phyloP scores from a whole-genome alignment of 1,140 invertebrate species.

The Drosophila kurseongensis region DNA sequence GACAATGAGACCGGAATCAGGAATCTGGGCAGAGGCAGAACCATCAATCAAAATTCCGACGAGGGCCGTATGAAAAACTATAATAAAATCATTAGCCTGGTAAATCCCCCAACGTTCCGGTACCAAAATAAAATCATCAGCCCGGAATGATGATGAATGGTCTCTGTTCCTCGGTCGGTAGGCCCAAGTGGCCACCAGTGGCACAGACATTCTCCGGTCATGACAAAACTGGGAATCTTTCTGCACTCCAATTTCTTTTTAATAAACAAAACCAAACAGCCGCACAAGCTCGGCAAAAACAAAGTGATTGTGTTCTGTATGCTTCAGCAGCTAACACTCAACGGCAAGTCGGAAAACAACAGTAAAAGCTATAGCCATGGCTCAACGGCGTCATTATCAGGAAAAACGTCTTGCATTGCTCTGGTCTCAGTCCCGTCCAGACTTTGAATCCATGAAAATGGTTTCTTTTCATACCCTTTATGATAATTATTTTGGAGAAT shows the following conservation, averaged over 20 bases:
- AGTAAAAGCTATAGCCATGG: conserved; percentile 38
- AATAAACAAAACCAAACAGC: conserved; percentile 73
- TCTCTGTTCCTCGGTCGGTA: conserved; percentile 12
- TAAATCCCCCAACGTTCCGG: conserved; percentile 76
- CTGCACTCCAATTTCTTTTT: conserved; percentile 75
- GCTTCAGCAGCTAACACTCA: conserved; percentile 63
- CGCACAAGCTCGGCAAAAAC: conserved; percentile 14
- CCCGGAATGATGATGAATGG: conserved; percentile 78
- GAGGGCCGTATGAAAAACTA: conserved; percentile 64
- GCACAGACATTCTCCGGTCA: conserved; percentile 26
- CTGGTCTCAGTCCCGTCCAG: conserved; percentile 7
- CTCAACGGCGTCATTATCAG: conserved; percentile 76
- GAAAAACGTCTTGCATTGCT: conserved; percentile 63
- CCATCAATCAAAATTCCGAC: conserved; percentile 66
- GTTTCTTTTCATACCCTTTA: conserved; percentile 29
- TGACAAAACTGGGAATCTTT: conserved; percentile 66
- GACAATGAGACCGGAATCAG: conserved; percentile 38
- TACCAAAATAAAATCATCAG: conserved; percentile 82
- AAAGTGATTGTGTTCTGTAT: conserved; percentile 67
- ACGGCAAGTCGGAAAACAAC: conserved; percentile 35
- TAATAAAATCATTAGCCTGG: conserved; percentile 79
- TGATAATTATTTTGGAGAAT: too few relatives aligned
- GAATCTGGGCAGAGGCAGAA: conserved; percentile 3
- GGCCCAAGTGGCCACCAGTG: conserved; percentile 39
- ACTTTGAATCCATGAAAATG: conserved; percentile 12